Base-by-base conservation (phyloP, 64 coral and sea anemone genomes). In the Pocillopora verrucosa region DNA sequence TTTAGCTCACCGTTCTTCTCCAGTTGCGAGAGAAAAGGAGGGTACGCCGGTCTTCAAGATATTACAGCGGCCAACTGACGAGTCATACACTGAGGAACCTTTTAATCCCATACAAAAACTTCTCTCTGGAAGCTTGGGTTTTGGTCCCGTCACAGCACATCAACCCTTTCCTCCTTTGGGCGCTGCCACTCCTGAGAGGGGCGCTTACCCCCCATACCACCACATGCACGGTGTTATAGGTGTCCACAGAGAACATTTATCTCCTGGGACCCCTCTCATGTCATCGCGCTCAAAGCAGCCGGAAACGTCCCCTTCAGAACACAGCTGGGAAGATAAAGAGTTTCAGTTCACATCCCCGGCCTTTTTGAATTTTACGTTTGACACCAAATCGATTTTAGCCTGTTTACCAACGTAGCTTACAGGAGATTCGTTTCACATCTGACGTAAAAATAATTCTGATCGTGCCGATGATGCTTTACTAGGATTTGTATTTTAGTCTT, bases 321-420 rank as follows among this genome's bases (percentile, higher is more conserved):
- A 85, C 38, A 72, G 82, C 82, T 85, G 82, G 82, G 82, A 85
- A 72, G 82, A 85, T 35, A 87, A 65, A 19, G 73, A 80, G 60
- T 87, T 92, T 34, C 80, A 78, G 36, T 92, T 92, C 56, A 70
- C 67, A n/a, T 75, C 84, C 15, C 34, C 90, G 16, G 76, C 84
- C 15, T 92, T 92, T 78, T 60, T 65, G 16, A 80, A 92, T 58
- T 92, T 92, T 77, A 73, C 77, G 76, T 92, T 92, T 72, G 75
- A 92, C 22, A 68, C 60, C 13, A 72, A 92, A 56, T 20, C 90
- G 19, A 78, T 89, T 77, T 58, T 79, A 58, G 77, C 41, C 22
- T 77, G 62, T 36, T 58, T 89, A 65, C 86, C 86, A 11, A 85
- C 82, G 65, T 85, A 85, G 82, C 82, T 36, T 13, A 34, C 11